These are phyloP conservation scores for Nebria brevicollis DNA, from an alignment of 2,888 invertebrate species.

Conservation along the genomic window DNA sequence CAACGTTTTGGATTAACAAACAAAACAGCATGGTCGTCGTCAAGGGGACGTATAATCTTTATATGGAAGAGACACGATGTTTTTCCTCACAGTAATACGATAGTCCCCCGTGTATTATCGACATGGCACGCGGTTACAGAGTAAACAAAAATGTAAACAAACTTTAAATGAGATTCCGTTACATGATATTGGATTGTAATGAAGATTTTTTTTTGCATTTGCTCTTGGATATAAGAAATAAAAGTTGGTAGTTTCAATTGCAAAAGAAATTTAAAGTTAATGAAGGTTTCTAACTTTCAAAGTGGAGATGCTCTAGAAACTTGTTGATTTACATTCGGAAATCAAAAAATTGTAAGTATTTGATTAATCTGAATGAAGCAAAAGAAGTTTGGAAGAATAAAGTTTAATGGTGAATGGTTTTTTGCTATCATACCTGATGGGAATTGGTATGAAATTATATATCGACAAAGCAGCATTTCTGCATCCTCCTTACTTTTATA, in stretches of 20 bases:
- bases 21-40: slow-evolving; percentile 33
- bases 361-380: too few relatives aligned
- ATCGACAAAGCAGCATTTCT: too few relatives aligned
- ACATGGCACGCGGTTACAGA: not conserved
- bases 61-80: not conserved
- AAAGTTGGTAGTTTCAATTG: not conserved
- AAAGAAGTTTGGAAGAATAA: too few relatives aligned
- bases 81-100: not conserved
- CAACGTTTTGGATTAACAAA: slow-evolving; percentile 37
- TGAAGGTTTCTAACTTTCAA: not conserved
- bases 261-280: not conserved
- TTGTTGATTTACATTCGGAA: not conserved
- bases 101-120: not conserved
- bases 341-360: too few relatives aligned
- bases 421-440: too few relatives aligned
- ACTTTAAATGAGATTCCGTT: not conserved
- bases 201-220: not conserved
- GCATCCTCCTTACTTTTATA: too few relatives aligned
- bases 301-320: not conserved
- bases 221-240: not conserved
- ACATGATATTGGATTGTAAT: not conserved
- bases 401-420: too few relatives aligned
- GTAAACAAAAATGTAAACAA: not conserved
- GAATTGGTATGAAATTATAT: too few relatives aligned
- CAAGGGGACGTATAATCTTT: slow-evolving; percentile 18